phyloP scores from a whole-genome alignment of 2,888 invertebrate genomes.

The Lepas anatifera region DNA sequence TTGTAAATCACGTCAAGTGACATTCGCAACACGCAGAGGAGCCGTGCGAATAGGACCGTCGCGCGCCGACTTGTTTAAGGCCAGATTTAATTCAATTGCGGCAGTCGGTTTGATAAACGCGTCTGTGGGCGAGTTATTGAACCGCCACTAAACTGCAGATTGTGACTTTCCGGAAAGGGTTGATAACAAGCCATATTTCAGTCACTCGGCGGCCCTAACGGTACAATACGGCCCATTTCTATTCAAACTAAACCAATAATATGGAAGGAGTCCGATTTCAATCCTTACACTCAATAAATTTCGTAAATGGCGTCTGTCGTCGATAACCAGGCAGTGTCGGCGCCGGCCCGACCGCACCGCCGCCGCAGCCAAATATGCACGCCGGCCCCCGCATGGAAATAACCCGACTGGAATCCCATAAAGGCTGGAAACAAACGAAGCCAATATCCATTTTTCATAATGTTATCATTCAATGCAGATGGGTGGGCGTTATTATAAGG shows the following conservation, averaged over 20 bases:
- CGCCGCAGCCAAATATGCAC: neutral
- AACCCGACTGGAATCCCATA: constrained; percentile 12
- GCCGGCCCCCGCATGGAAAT: neutral
- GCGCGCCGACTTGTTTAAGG: constrained; percentile 3
- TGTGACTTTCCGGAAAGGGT: constrained; percentile 12
- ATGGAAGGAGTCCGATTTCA: constrained; percentile 7
- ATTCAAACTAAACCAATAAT: constrained; percentile 9
- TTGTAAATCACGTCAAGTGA: constrained; percentile 9
- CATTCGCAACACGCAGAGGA: neutral
- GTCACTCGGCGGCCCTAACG: neutral
- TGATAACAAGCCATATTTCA: constrained; percentile 11
- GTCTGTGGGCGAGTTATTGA: neutral
- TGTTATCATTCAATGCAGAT: constrained; percentile 12
- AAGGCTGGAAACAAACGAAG: constrained; percentile 12
- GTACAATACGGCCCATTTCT: constrained; percentile 10
- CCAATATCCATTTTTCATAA: constrained; percentile 12
- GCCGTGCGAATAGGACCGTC: neutral
- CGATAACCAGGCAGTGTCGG: neutral
- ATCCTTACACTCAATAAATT: constrained; percentile 12
- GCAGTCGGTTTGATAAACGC: constrained; percentile 4
- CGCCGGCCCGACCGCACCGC: neutral
- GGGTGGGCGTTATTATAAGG: constrained; percentile 2
- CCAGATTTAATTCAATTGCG: constrained; percentile 11
- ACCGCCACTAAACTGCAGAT: constrained; percentile 12
- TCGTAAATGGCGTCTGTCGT: neutral